Conservation (phyloP, 2,888 invertebrate genomes). For the Megastigmus dorsalis region DNA sequence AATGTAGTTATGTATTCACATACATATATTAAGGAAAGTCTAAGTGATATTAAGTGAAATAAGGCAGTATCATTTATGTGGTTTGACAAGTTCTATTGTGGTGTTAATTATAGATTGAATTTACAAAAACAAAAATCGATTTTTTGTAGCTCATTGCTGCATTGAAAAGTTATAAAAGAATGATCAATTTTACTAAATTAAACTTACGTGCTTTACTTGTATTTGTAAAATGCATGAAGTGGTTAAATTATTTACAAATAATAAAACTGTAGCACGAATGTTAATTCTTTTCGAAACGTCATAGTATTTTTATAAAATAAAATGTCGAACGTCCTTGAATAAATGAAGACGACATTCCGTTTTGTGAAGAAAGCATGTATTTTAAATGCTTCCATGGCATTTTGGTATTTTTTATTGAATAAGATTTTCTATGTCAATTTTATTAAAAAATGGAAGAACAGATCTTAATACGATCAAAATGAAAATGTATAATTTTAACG, state of each 20-base stretch:
- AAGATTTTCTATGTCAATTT: slow-evolving; percentile 37
- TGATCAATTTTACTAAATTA: too few relatives aligned
- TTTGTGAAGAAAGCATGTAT: neutral
- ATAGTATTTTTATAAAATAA: slow-evolving; percentile 36
- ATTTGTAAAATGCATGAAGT: neutral
- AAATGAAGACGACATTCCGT: slow-evolving; percentile 22
- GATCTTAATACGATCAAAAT: slow-evolving; percentile 23
- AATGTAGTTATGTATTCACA: neutral
- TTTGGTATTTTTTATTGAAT: slow-evolving; percentile 21
- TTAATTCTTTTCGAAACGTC: slow-evolving; percentile 25
- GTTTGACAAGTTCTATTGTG: neutral
- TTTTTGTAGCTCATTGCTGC: too few relatives aligned
- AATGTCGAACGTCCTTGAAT: slow-evolving; percentile 24
- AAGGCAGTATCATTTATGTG: too few relatives aligned
- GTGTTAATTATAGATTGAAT: neutral
- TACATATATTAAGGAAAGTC: too few relatives aligned
- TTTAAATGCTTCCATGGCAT: slow-evolving; percentile 30
- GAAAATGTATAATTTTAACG: slow-evolving; percentile 17
- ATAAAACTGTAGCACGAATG: neutral
- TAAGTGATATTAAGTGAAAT: neutral
- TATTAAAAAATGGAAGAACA: slow-evolving; percentile 15
- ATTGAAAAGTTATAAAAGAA: too few relatives aligned
- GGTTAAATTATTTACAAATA: neutral
- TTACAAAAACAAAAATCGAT: too few relatives aligned
- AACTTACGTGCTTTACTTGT: too few relatives aligned